Conservation (phyloP, 2,113 vertebrate species). For the Carollia perspicillata region DNA sequence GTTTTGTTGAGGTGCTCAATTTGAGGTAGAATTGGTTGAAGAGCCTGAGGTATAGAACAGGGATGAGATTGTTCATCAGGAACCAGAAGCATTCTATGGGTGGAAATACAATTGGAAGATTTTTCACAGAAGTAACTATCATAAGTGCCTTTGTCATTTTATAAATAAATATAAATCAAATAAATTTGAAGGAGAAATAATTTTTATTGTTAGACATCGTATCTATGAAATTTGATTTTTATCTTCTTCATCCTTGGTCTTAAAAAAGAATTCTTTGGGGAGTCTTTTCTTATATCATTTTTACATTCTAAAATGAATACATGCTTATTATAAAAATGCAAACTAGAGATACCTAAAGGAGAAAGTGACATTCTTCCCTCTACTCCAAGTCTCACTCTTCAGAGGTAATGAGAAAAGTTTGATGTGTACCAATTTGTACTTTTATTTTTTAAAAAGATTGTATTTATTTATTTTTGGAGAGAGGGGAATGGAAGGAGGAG, state of each 20-base stretch:
- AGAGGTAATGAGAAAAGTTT: not conserved
- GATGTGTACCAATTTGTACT: not conserved
- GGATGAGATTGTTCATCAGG: not conserved
- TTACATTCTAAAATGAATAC: not conserved
- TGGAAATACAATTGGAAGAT: not conserved
- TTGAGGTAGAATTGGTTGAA: not conserved
- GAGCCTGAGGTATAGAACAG: not conserved
- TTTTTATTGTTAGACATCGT: not conserved
- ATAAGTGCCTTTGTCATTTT: slow-evolving; percentile 9
- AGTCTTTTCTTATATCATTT: not conserved
- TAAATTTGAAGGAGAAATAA: not conserved
- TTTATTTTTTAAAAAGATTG: not conserved
- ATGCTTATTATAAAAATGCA: not conserved
- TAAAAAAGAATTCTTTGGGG: not conserved
- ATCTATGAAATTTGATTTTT: not conserved
- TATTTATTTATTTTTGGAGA: too few species aligned
- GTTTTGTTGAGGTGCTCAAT: not conserved
- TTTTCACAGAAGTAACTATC: not conserved
- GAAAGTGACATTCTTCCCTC: not conserved
- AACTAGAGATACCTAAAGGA: not conserved
- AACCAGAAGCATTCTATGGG: not conserved
- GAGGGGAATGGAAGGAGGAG: too few species aligned
- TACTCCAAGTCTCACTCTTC: not conserved
- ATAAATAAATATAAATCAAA: not conserved
- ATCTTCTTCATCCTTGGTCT: not conserved